Evolutionary conservation across 2,113 vertebrate genomes (phyloP).

Genomic region (Gobius niger): DNA sequence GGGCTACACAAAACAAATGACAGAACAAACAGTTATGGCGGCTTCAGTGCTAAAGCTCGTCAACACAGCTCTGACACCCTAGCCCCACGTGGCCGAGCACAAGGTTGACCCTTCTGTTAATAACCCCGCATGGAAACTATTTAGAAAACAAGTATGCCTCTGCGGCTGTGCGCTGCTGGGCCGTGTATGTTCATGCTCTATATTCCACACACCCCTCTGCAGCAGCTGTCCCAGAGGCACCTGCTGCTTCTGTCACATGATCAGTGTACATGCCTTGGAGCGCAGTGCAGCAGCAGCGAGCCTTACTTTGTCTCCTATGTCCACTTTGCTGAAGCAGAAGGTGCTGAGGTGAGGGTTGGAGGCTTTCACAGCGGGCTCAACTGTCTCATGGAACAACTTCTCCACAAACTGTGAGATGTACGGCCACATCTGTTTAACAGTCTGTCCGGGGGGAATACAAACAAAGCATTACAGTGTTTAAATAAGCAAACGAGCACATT

Average conservation of each 20-base stretch:
- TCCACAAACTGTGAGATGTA: conserved; percentile 94
- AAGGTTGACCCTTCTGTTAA: conserved; percentile 39
- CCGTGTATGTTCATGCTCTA: conserved; percentile 17
- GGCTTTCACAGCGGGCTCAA: conserved; percentile 91
- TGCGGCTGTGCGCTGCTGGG: conserved; percentile 34
- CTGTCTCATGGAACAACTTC: conserved; percentile 91
- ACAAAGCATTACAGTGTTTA: neutral
- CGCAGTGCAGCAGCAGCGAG: neutral
- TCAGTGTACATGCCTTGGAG: neutral
- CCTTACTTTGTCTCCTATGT: conserved; percentile 91
- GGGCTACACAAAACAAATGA: conserved; percentile 76
- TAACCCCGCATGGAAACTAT: conserved; percentile 57
- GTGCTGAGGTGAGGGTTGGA: conserved; percentile 90
- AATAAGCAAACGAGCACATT: neutral
- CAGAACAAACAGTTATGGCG: conserved; percentile 38
- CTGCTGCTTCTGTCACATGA: conserved; percentile 48
- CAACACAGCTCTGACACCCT: conserved; percentile 27
- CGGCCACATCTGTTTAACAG: conserved; percentile 96
- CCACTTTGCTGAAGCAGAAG: conserved; percentile 92
- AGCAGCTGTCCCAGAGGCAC: conserved; percentile 40
- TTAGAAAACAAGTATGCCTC: conserved; percentile 40
- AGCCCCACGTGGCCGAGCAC: conserved; percentile 19
- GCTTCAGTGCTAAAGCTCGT: conserved; percentile 7
- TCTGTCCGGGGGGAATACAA: conserved; percentile 69
- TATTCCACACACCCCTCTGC: conserved; percentile 27